Evolutionary conservation across 1,140 invertebrate genomes (phyloP), one percentile per base, ranked within the genome.

Genomic region (Drosophila lacertosa): DNA sequence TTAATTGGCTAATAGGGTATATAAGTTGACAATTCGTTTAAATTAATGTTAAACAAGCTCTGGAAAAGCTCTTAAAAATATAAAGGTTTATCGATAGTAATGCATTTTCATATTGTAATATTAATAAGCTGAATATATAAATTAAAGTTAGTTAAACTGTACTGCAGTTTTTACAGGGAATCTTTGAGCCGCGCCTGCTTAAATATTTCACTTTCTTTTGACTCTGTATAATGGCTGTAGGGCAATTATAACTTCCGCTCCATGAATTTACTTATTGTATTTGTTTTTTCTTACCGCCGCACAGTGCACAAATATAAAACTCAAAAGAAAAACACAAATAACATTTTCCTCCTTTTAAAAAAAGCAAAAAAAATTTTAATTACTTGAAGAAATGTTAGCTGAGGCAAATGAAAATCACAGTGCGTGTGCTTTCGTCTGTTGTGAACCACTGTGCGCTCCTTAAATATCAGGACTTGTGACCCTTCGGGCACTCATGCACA

Each of bases 191-290:
- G 11, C 16, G 33, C 10, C 9, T 1, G 9, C 10, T 0, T 16
- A 7, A 18, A n/a, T n/a, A n/a, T n/a, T n/a, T n/a, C n/a, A n/a
- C n/a, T n/a, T n/a, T n/a, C 11, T 1, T 51, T 32, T 9, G 1
- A 9, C 15, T 40, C 18, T 50, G 35, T 26, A 35, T 11, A 42
- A 53, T 45, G 47, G 26, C 51, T 55, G 54, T 44, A 44, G 37
- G 50, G 29, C 48, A 75, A 65, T 75, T 71, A 72, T 58, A 72
- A 53, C 13, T 75, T 71, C 55, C 68, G 55, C 51, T 75, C 37
- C 42, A 67, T 72, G 37, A 62, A 57, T 67, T 72, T 53, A 16
- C 15, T 62, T 40, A 39, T 37, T 74, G 13, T 55, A 29, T 35
- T 64, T 69, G 40, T 50, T 58, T 71, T 71, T 65, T 20, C 32